phyloP scores from a whole-genome alignment of 37 sponge, comb jelly and placozoan species.

The Petrosia ficiformis region DNA sequence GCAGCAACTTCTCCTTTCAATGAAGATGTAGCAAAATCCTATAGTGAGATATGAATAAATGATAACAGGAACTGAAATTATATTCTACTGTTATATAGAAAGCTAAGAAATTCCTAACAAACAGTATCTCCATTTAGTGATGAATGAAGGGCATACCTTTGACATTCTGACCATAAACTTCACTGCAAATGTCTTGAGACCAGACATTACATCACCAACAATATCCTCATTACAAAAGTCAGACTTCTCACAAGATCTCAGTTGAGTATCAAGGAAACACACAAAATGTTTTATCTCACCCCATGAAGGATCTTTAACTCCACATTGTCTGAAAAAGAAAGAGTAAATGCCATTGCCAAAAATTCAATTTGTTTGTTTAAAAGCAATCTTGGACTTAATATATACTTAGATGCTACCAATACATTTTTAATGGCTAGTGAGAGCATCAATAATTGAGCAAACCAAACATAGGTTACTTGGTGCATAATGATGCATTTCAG shows the following conservation, averaged over 20 bases:
- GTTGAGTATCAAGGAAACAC: conserved; percentile 66
- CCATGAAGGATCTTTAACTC: conserved; percentile 73
- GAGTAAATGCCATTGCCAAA: not conserved
- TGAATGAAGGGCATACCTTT: too few relatives aligned
- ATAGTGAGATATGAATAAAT: not conserved
- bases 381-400: too few relatives aligned
- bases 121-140: too few relatives aligned
- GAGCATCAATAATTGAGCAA: too few relatives aligned
- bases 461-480: too few relatives aligned
- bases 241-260: conserved; percentile 54
- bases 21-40: conserved; percentile 50
- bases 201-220: conserved; percentile 35
- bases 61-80: too few relatives aligned
- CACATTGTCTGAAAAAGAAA: conserved; percentile 26
- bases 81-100: too few relatives aligned
- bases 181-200: conserved; percentile 79
- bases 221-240: conserved; percentile 41
- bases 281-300: conserved; percentile 74
- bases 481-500: too few relatives aligned
- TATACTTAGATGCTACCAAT: too few relatives aligned
- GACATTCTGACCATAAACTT: conserved; percentile 90
- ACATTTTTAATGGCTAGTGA: too few relatives aligned
- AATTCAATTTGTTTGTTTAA: not conserved
- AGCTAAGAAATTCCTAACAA: too few relatives aligned
- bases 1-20: conserved; percentile 25